These are phyloP conservation scores for Orthonychiurus folsomi DNA, from an alignment of 2,888 invertebrate genomes.

Conservation along the genomic window DNA sequence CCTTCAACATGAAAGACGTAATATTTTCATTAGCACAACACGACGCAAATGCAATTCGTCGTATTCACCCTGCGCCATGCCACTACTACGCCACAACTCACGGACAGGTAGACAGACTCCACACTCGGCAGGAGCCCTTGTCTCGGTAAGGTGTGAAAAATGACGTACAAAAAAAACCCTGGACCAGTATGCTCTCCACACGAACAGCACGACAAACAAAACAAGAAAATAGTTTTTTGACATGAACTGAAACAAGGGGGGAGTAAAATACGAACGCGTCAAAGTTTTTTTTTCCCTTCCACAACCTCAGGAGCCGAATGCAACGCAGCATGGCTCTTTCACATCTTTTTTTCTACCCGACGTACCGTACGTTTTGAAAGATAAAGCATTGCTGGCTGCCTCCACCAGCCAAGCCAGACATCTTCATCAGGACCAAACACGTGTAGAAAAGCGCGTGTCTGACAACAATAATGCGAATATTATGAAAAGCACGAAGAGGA, in stretches of 20 bases:
- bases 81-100: too few species aligned
- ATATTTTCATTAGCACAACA: too few species aligned
- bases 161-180: conserved; percentile 2
- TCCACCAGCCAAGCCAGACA: conserved; percentile 3
- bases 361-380: too few species aligned
- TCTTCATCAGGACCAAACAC: conserved; percentile 11
- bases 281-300: neutral
- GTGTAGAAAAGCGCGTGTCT: conserved; percentile 17
- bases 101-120: too few species aligned
- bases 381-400: too few species aligned
- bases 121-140: neutral
- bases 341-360: too few species aligned
- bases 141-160: conserved; percentile 7
- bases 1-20: too few species aligned
- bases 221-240: neutral
- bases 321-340: too few species aligned
- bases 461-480: conserved; percentile 16
- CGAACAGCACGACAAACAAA: conserved; percentile 1
- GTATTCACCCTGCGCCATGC: too few species aligned
- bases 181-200: neutral
- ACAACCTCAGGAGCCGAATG: too few species aligned
- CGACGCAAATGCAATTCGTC: too few species aligned
- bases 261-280: neutral
- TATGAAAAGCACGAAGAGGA: conserved; percentile 12
- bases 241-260: neutral